Evolutionary conservation across 1,140 invertebrate genomes (phyloP).

Genomic region (Calycopis cecrops): DNA sequence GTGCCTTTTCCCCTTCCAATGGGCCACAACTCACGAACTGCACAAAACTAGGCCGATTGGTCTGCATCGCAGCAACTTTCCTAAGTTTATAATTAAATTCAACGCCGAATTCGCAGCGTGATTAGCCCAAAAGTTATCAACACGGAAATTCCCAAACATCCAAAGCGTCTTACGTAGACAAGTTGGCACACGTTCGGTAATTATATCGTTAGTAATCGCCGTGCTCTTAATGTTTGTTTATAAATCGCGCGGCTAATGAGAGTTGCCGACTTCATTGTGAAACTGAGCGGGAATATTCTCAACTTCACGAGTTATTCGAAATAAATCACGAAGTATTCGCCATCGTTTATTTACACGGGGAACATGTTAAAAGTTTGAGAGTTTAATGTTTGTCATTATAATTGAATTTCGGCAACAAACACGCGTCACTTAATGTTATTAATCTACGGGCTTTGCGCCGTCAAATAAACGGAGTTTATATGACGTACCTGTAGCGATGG

Average conservation of each 20-base stretch:
- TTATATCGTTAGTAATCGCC: conserved; percentile 13
- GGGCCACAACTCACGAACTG: too few relatives aligned
- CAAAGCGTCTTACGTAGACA: too few relatives aligned
- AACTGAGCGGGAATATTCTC: conserved; percentile 35
- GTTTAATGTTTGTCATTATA: conserved; percentile 21
- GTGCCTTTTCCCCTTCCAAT: too few relatives aligned
- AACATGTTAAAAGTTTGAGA: conserved; percentile 26
- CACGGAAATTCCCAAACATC: too few relatives aligned
- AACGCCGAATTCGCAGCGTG: too few relatives aligned
- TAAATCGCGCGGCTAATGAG: conserved; percentile 38
- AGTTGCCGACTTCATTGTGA: conserved; percentile 39
- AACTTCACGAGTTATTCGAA: conserved; percentile 36
- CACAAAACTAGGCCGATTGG: too few relatives aligned
- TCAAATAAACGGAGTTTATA: background rate
- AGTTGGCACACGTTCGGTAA: background rate
- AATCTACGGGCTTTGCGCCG: background rate
- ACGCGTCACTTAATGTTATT: conserved; percentile 1
- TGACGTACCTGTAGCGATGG: background rate
- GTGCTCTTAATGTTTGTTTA: conserved; percentile 31
- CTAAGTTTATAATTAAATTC: too few relatives aligned
- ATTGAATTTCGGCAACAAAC: conserved; percentile 16
- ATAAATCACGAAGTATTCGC: conserved; percentile 39
- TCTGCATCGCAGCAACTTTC: too few relatives aligned
- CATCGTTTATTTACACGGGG: conserved; percentile 30
- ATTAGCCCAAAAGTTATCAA: too few relatives aligned